A percentile compares a stretch with the other conserved stretches of the same genome.
phyloP scores from a whole-genome alignment of 1,140 invertebrate species.

The Drosophila lini region DNA sequence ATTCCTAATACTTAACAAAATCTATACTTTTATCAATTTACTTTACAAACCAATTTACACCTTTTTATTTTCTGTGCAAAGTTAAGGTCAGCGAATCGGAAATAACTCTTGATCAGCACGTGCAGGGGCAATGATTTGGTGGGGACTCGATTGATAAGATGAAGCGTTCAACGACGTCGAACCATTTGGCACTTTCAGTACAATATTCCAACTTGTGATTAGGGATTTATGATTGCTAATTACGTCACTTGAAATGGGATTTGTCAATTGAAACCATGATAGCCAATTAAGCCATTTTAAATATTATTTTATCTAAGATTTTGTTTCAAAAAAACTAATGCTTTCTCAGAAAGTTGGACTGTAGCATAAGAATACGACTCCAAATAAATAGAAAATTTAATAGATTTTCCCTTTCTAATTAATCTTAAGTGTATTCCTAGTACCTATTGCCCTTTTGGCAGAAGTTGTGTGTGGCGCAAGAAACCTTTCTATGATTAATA shows the following conservation, averaged over 20 bases:
- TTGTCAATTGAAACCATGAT: not conserved
- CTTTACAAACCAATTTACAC: not conserved
- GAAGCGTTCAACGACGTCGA: constrained; percentile 19
- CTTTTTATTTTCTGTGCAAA: not conserved
- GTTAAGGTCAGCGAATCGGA: constrained; percentile 24
- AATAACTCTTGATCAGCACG: constrained; percentile 36
- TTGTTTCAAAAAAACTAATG: not conserved
- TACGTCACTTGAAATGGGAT: not conserved
- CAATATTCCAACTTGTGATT: constrained; percentile 1
- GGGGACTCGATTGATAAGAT: constrained; percentile 25
- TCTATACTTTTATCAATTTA: not conserved
- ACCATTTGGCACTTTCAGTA: constrained; percentile 22
- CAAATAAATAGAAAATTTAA: not conserved
- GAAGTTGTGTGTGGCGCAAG: not conserved
- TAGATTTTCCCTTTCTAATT: not conserved
- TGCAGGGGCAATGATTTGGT: constrained; percentile 25
- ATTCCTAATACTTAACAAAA: no score
- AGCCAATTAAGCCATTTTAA: no score
- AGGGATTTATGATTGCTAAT: constrained; percentile 13
- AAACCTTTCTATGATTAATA: not conserved
- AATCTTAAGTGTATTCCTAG: not conserved
- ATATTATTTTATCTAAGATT: no score
- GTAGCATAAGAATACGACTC: not conserved
- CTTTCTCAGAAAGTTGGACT: not conserved
- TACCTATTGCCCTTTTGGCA: not conserved